Conservation (phyloP, 2,888 invertebrate species). For the Agriopis leucophaearia region DNA sequence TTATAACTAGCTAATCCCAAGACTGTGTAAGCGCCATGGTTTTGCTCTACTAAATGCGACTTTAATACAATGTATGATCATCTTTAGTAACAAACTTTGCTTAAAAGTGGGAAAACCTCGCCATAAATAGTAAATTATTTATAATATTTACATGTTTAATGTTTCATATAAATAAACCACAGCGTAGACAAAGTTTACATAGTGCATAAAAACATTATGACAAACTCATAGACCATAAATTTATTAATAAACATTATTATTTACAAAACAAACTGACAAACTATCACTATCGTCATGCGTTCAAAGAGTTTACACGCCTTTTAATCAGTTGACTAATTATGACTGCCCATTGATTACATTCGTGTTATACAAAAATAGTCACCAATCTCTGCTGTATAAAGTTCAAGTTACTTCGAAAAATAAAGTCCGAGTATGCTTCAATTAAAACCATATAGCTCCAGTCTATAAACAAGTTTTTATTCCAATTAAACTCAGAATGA, state of each 20-base stretch:
- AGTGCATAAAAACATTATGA: constrained; percentile 45
- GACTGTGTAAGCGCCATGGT: too few relatives aligned
- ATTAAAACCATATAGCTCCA: constrained; percentile 39
- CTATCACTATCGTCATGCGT: constrained; percentile 31
- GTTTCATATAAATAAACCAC: constrained; percentile 17
- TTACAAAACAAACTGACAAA: constrained; percentile 43
- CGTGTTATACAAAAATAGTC: constrained; percentile 8
- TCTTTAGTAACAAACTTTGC: too few relatives aligned
- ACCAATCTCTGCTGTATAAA: neutral
- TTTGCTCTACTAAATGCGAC: too few relatives aligned
- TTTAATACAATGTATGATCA: too few relatives aligned
- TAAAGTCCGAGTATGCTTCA: constrained; percentile 15
- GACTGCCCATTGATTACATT: constrained; percentile 24
- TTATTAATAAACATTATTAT: constrained; percentile 42
- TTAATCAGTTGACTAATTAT: constrained; percentile 29
- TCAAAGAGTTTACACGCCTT: constrained; percentile 34
- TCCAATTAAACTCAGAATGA: neutral
- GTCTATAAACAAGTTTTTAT: constrained; percentile 2
- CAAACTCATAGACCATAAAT: constrained; percentile 33
- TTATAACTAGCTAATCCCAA: too few relatives aligned
- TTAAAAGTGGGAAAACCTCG: too few relatives aligned
- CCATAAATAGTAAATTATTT: too few relatives aligned
- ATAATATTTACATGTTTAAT: too few relatives aligned
- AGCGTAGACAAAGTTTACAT: constrained; percentile 33
- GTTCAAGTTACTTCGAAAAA: constrained; percentile 8